Conservation (phyloP, 2,888 invertebrate species). For the Orthonychiurus folsomi region DNA sequence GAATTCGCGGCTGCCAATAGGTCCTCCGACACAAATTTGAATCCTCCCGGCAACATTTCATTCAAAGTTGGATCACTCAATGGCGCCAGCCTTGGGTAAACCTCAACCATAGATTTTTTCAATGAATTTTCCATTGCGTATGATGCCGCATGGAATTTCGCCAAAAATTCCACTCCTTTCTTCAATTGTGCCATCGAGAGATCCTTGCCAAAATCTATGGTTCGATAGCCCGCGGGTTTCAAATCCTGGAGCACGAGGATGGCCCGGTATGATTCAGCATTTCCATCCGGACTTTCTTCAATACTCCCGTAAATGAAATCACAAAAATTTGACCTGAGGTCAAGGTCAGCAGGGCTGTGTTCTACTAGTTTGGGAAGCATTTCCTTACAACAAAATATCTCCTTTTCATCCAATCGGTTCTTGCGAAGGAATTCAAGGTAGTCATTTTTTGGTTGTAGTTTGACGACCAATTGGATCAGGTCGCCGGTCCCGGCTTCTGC, state of each 20-base stretch:
- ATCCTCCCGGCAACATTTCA: neutral
- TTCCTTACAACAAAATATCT: slow-evolving; percentile 26
- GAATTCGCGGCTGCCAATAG: neutral
- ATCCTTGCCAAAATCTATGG: slow-evolving; percentile 14
- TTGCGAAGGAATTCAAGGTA: slow-evolving; percentile 15
- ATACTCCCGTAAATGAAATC: slow-evolving; percentile 18
- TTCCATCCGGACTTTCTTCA: neutral
- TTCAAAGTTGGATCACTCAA: neutral
- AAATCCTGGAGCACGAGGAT: slow-evolving; percentile 32
- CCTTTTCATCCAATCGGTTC: slow-evolving; percentile 25
- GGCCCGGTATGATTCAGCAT: slow-evolving; percentile 17
- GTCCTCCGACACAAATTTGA: neutral
- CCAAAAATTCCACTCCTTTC: slow-evolving; percentile 22
- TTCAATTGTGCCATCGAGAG: slow-evolving; percentile 16
- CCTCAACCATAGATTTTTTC: slow-evolving; percentile 15
- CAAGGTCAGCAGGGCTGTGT: slow-evolving; percentile 9
- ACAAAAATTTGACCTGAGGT: slow-evolving; percentile 21
- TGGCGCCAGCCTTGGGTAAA: slow-evolving; percentile 22
- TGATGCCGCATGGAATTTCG: slow-evolving; percentile 28
- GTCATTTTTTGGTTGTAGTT: slow-evolving; percentile 26
- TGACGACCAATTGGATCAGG: slow-evolving; percentile 22
- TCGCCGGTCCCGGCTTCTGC: neutral
- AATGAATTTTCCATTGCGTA: slow-evolving; percentile 15
- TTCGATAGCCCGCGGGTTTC: slow-evolving; percentile 27
- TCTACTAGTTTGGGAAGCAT: slow-evolving; percentile 18